Evolutionary conservation across 2,888 invertebrate species (phyloP), one percentile per base, ranked within the genome.

Genomic region (Eilema caniola): DNA sequence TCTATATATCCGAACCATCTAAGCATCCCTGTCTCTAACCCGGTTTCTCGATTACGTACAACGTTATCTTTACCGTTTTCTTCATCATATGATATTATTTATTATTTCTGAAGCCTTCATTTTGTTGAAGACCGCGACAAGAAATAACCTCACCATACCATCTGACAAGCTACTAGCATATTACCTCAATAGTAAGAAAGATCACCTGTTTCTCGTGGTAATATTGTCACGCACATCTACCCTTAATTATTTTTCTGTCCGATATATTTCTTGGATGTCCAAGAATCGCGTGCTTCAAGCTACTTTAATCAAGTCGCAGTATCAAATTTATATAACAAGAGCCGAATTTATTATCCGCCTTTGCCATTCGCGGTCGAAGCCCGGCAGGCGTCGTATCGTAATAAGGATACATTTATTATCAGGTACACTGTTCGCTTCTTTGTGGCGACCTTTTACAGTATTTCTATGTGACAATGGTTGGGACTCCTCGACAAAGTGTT

Each of bases 251-350:
- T 31, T 60, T 47, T 25, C 59, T 31, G 23, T 16, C 33, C 64
- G 72, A 73, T 78, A 76, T 75, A 74, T 75, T 68, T 64, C 57
- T 68, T 62, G 64, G 65, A 69, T 63, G 59, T 69, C 63, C 68
- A 72, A 72, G 74, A 67, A 65, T 83, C 67, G 79, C 79, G 74
- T 83, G 81, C 57, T 76, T 73, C 76, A 66, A 67, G 72, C 73
- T 66, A 74, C 71, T 76, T 68, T 65, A 73, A 69, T 66, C 59
- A 61, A 62, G 69, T 57, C 53, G n/a, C 68, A 62, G 62, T 62
- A 62, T 66, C 62, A 37, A 24, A 37, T 47, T 62, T 33, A 62
- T 57, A 62, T 57, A 62, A 57, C 53, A n/a, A 57, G 56, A 62
- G 71, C 59, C 47, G 66, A 69, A 79, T 76, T 76, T 83, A 81